Percentiles rank a stretch among this genome's conserved stretches.
Evolutionary conservation across 2,113 vertebrate genomes (phyloP).

Genomic region (Oreamnos americanus): DNA sequence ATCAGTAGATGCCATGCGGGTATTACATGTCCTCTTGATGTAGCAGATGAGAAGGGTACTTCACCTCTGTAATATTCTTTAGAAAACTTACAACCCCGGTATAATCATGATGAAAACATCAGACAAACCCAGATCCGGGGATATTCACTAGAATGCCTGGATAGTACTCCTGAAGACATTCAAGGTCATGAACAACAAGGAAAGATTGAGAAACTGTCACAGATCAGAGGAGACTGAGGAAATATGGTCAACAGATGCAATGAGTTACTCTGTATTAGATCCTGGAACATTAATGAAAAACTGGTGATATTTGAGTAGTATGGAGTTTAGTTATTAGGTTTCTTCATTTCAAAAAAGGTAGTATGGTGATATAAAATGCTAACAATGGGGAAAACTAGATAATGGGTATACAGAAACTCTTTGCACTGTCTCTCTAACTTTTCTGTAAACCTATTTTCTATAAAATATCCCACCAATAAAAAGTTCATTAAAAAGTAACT

Average conservation of each 20-base stretch:
- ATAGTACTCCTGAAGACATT: neutral
- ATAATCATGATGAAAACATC: neutral
- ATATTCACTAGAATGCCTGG: neutral
- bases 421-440: neutral
- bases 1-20: neutral
- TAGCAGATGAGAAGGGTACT: neutral
- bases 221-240: neutral
- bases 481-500: neutral
- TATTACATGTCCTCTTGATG: neutral
- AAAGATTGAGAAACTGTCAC: neutral
- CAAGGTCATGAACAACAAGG: neutral
- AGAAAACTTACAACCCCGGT: neutral
- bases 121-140: neutral
- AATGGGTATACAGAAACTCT: neutral
- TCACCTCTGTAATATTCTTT: neutral
- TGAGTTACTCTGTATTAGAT: neutral
- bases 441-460: neutral
- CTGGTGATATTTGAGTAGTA: neutral
- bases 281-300: neutral
- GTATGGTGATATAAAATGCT: neutral
- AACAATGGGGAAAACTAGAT: neutral
- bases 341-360: neutral
- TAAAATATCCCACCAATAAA: neutral
- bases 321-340: neutral
- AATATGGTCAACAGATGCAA: neutral